Conservation (phyloP, 2,888 invertebrate genomes). For the Tenthredo notha region DNA sequence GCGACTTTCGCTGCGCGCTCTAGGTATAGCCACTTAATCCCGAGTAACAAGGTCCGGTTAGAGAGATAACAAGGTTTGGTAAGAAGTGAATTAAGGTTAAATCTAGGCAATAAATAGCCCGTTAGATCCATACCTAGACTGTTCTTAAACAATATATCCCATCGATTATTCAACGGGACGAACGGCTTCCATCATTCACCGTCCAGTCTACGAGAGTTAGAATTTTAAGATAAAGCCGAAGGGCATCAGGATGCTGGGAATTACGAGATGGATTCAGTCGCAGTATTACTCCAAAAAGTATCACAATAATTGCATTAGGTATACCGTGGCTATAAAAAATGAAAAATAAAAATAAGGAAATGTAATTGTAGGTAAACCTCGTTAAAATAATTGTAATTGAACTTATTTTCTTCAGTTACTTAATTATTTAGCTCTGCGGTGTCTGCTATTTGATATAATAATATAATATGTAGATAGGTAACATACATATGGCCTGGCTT, state of each 20-base stretch:
- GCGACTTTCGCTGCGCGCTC: conserved; percentile 5
- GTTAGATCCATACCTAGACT: conserved; percentile 1
- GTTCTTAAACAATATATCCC: background rate
- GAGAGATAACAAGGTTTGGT: conserved; percentile 16
- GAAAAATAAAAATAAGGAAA: too few relatives aligned
- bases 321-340: too few relatives aligned
- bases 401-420: background rate
- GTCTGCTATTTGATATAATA: background rate
- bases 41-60: conserved; percentile 33
- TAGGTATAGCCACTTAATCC: conserved; percentile 14
- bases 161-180: background rate
- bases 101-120: conserved; percentile 2
- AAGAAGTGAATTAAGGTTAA: conserved; percentile 23
- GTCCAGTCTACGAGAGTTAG: background rate
- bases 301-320: background rate
- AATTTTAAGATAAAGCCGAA: background rate
- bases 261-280: background rate
- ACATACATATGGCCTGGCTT: background rate
- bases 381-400: background rate
- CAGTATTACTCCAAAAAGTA: background rate
- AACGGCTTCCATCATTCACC: background rate
- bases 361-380: too few relatives aligned
- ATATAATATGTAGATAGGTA: background rate
- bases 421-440: background rate
- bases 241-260: background rate